A percentile compares a stretch with the other conserved stretches of the same genome.
These are phyloP conservation scores for Myiothlypis coronata DNA, from an alignment of 2,797 vertebrate species.

Conservation along the genomic window DNA sequence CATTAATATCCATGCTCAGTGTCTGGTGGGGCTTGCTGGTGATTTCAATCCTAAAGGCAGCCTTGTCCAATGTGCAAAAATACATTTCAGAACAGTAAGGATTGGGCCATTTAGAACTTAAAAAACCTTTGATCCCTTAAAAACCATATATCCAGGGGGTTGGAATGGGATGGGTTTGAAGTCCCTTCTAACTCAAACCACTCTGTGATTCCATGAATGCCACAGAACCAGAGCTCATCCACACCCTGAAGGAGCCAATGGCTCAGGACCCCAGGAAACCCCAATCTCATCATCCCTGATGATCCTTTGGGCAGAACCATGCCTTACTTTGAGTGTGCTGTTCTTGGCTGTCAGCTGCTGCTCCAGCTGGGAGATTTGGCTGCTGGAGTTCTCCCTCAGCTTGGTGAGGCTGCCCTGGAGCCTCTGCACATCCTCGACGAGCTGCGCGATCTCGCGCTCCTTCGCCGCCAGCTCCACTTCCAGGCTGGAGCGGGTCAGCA, in stretches of 20 bases:
- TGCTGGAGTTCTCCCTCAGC: constrained; percentile 91
- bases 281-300: rapidly evolving
- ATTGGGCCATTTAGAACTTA: background rate
- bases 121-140: background rate
- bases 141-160: background rate
- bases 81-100: background rate
- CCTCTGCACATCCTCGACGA: constrained; percentile 95
- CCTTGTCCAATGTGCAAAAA: background rate
- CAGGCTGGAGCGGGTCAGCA: constrained; percentile 85
- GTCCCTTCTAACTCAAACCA: background rate
- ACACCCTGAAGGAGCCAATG: background rate
- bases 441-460: constrained; percentile 92
- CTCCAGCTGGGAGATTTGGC: constrained; percentile 92
- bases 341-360: constrained; percentile 93
- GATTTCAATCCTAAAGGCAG: background rate
- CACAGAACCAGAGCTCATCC: background rate
- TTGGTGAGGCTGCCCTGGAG: constrained; percentile 97
- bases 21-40: background rate
- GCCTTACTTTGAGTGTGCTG: constrained; percentile 87
- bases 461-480: constrained; percentile 94
- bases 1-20: background rate
- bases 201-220: background rate
- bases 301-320: background rate
- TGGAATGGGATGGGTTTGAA: background rate
- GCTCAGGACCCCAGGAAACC: background rate